Conservation (phyloP, 2,888 invertebrate genomes). For the Cataglyphis cursor region DNA sequence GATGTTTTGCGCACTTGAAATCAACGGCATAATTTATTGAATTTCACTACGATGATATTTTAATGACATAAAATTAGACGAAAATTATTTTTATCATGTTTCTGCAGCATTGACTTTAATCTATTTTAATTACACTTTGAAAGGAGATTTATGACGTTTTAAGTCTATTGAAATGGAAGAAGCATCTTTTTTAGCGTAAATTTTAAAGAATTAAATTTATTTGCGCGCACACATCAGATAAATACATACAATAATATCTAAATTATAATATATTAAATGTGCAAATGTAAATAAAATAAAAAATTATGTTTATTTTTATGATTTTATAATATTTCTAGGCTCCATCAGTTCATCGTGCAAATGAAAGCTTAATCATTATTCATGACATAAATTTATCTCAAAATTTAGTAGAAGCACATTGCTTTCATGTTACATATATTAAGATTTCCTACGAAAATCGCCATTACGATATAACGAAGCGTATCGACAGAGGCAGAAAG, state of each 20-base stretch:
- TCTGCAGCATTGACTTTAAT: background rate
- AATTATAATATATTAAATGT: background rate
- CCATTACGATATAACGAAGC: conserved; percentile 7
- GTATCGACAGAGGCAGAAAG: background rate
- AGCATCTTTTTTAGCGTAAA: background rate
- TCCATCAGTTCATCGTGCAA: background rate
- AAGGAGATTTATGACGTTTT: background rate
- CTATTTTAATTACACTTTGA: background rate
- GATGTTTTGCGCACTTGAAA: background rate
- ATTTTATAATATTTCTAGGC: background rate
- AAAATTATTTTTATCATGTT: background rate
- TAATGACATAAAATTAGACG: background rate
- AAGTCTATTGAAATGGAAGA: background rate
- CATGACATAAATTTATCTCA: conserved; percentile 18
- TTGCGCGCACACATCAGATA: background rate
- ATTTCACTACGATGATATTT: background rate
- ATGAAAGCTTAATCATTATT: conserved; percentile 26
- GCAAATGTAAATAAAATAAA: background rate
- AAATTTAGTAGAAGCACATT: conserved; percentile 25
- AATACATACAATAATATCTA: background rate
- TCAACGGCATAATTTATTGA: background rate
- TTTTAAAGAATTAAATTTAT: background rate
- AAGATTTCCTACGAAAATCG: conserved; percentile 22
- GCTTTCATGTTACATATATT: conserved; percentile 23
- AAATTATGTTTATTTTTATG: background rate